These are phyloP conservation scores for Dasysyrphus tricinctus DNA, from an alignment of 2,888 invertebrate genomes.

Conservation along the genomic window DNA sequence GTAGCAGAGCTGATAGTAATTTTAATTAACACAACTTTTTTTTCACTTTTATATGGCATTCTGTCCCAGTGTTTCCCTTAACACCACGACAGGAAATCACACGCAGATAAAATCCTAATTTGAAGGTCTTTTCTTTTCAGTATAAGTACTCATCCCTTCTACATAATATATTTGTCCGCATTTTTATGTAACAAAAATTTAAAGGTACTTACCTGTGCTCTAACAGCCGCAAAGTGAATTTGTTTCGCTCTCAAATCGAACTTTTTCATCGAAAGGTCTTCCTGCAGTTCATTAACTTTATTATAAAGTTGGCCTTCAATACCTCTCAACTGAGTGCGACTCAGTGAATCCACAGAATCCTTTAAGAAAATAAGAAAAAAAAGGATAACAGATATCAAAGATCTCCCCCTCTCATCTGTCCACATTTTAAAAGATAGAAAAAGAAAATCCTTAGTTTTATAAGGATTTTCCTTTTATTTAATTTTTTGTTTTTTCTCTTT, in stretches of 20 bases:
- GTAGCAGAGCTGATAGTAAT: too few relatives aligned
- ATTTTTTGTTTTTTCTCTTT: background rate
- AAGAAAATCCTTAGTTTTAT: slow-evolving; percentile 41
- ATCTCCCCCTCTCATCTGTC: background rate
- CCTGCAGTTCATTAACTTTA: slow-evolving; percentile 97
- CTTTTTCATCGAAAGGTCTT: slow-evolving; percentile 96
- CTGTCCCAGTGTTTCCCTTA: background rate
- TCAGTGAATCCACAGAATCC: slow-evolving; percentile 92
- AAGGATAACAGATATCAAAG: slow-evolving; percentile 39
- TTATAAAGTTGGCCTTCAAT: slow-evolving; percentile 93
- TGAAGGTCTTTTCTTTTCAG: background rate
- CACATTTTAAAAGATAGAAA: background rate
- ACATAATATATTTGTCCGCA: background rate
- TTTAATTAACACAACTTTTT: too few relatives aligned
- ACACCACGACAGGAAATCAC: background rate
- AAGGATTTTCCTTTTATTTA: slow-evolving; percentile 44
- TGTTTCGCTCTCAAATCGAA: slow-evolving; percentile 96
- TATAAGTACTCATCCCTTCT: background rate
- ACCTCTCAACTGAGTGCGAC: slow-evolving; percentile 90
- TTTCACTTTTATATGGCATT: background rate
- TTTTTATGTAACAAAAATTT: background rate
- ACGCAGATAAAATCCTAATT: background rate
- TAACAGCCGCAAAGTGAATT: slow-evolving; percentile 94
- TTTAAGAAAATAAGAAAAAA: slow-evolving; percentile 79
- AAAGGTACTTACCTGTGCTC: slow-evolving; percentile 91